Conservation (phyloP, 2,888 invertebrate species). For the Pseudococcus longispinus region DNA sequence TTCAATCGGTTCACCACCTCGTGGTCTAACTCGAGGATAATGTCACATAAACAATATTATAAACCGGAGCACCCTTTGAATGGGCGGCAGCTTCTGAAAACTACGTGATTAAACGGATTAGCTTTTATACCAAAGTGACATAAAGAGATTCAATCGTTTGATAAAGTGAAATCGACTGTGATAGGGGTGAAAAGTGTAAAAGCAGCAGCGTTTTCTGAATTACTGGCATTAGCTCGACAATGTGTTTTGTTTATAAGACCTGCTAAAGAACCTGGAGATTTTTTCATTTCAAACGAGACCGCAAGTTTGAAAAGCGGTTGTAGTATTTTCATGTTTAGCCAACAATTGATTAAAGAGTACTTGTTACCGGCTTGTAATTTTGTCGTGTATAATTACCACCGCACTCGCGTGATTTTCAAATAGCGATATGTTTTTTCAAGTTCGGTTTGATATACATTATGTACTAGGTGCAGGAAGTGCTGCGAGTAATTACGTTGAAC, state of each 20-base stretch:
- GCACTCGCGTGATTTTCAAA: background rate
- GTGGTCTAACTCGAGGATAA: background rate
- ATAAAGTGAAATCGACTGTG: conserved; percentile 23
- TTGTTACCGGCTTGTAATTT: conserved; percentile 16
- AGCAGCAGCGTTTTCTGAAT: background rate
- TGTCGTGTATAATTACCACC: background rate
- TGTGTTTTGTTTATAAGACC: background rate
- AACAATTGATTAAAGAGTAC: conserved; percentile 28
- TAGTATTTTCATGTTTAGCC: conserved; percentile 16
- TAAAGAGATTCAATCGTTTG: conserved; percentile 16
- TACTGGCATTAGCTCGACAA: background rate
- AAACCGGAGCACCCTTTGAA: background rate
- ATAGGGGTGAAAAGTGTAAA: background rate
- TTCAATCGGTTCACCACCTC: background rate
- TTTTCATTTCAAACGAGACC: background rate
- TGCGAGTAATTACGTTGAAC: background rate
- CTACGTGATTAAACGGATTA: background rate
- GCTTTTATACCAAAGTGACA: background rate
- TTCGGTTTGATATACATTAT: background rate
- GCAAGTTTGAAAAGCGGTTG: background rate
- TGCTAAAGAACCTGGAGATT: background rate
- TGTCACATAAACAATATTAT: background rate
- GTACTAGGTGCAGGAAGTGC: background rate
- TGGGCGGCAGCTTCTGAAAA: background rate
- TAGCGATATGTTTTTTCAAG: background rate